Evolutionary conservation across 2,797 vertebrate species (phyloP).

Genomic region (Garrulus glandarius): DNA sequence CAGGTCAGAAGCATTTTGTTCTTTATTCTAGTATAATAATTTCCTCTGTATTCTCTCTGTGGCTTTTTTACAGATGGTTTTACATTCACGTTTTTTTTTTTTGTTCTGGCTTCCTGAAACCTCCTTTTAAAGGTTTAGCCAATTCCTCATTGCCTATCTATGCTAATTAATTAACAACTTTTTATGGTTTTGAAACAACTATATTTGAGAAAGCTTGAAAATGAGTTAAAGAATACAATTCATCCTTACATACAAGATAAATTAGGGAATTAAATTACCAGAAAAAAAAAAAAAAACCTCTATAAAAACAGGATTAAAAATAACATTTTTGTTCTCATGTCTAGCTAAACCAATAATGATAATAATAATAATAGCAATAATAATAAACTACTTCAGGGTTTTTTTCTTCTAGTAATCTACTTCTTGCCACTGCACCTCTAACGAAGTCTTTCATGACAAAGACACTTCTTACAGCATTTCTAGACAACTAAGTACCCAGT

Average conservation of each 20-base stretch:
- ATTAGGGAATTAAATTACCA: neutral
- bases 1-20: neutral
- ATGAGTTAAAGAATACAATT: neutral
- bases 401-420: neutral
- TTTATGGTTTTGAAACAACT: neutral
- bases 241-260: neutral
- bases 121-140: neutral
- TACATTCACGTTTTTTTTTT: neutral
- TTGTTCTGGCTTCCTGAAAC: neutral
- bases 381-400: neutral
- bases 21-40: neutral
- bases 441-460: neutral
- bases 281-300: neutral
- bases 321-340: neutral
- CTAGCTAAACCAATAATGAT: neutral
- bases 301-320: neutral
- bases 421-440: neutral
- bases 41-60: neutral
- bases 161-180: neutral
- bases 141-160: neutral
- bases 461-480: neutral
- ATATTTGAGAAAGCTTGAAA: neutral
- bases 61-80: neutral
- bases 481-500: neutral
- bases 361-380: neutral